These are phyloP conservation scores for Artemia sp. DNA, from an alignment of 2,888 invertebrate species.

Conservation along the genomic window DNA sequence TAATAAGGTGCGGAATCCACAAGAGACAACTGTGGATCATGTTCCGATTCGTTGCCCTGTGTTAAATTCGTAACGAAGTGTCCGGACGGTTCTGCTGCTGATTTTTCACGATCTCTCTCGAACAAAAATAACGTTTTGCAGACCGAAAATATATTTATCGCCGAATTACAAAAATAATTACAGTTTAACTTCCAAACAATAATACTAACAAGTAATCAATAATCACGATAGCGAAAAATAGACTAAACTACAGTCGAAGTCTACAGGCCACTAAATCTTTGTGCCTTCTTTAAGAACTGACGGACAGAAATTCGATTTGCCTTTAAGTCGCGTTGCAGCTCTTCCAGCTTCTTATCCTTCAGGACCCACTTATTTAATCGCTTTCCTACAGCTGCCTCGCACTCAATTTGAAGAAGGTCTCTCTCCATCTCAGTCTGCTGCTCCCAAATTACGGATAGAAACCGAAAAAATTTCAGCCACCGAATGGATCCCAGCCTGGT, in stretches of 20 bases:
- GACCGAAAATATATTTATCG: no score
- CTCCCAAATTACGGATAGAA: not conserved
- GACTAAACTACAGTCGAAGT: not conserved
- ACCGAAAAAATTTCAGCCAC: not conserved
- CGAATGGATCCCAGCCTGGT: no score
- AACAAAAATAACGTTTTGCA: no score
- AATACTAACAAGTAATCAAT: no score
- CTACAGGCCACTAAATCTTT: not conserved
- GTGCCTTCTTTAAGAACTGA: not conserved
- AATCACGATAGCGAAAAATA: not conserved
- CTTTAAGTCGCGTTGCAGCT: not conserved
- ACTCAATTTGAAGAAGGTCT: not conserved
- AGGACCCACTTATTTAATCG: not conserved
- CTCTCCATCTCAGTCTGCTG: not conserved
- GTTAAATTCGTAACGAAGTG: no score
- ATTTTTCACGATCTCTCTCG: no score
- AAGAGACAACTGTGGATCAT: no score
- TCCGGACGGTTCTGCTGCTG: no score
- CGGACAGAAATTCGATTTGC: not conserved
- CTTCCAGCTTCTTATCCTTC: constrained; percentile 14
- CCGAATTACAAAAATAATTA: no score
- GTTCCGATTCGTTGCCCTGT: no score
- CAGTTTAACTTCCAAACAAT: no score
- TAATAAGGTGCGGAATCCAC: no score
- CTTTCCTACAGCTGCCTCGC: not conserved